Evolutionary conservation across 2,797 vertebrate genomes (phyloP).

Genomic region (Luscinia megarhynchos): DNA sequence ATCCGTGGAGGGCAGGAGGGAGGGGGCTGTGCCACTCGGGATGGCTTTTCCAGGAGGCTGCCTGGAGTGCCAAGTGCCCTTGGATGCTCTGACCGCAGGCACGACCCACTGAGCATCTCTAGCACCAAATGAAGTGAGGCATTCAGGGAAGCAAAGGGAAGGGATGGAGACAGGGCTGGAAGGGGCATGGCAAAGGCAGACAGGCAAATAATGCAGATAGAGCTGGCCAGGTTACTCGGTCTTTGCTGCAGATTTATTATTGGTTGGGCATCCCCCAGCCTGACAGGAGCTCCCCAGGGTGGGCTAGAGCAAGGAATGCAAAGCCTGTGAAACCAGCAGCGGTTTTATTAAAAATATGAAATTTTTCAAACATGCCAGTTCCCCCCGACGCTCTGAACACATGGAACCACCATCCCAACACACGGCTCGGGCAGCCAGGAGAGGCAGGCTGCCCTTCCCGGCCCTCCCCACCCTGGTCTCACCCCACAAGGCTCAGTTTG

Average conservation of each 20-base stretch:
- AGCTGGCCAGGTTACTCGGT: fast-evolving
- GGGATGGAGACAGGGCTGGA: neutral
- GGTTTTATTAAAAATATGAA: conserved; percentile 55
- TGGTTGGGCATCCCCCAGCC: neutral
- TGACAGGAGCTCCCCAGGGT: neutral
- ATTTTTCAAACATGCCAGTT: conserved; percentile 6
- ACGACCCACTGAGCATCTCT: neutral
- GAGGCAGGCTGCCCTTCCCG: neutral
- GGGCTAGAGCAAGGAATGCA: neutral
- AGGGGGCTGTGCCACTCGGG: neutral
- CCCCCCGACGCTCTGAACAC: fast-evolving
- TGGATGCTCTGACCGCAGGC: neutral
- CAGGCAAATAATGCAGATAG: fast-evolving
- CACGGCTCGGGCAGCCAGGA: neutral
- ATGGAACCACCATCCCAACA: neutral
- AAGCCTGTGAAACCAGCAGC: neutral
- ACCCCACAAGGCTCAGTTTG: neutral
- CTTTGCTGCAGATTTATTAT: neutral
- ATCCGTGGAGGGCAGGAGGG: fast-evolving
- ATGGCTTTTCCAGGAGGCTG: neutral
- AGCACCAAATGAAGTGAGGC: neutral
- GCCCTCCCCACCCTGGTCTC: neutral
- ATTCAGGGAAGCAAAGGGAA: neutral
- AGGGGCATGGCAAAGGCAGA: neutral
- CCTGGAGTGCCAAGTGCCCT: neutral